phyloP scores from a whole-genome alignment of 2,797 vertebrate genomes.

The Eulemur rubriventer region DNA sequence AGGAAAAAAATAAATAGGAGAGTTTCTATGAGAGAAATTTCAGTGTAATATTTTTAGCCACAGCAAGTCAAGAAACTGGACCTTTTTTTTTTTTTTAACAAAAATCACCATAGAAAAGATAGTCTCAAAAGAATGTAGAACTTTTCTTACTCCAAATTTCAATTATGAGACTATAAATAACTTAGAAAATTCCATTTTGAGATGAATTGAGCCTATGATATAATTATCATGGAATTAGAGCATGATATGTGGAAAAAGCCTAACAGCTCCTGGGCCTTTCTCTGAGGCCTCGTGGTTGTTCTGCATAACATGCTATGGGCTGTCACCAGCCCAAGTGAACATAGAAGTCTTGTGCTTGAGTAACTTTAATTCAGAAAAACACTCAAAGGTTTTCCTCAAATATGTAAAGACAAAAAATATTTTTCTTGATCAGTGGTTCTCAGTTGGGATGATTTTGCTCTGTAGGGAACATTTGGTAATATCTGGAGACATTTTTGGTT shows the following conservation, averaged over 20 bases:
- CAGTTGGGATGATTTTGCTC: neutral
- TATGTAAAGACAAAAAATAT: neutral
- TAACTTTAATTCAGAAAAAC: neutral
- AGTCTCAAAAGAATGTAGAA: neutral
- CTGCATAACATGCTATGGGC: neutral
- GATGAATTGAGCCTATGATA: slow-evolving; percentile 7
- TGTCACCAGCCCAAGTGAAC: neutral
- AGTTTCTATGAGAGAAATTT: slow-evolving; percentile 49
- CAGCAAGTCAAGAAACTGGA: slow-evolving; percentile 32
- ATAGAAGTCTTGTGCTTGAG: neutral
- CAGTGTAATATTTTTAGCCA: slow-evolving; percentile 44
- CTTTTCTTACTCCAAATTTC: slow-evolving; percentile 29
- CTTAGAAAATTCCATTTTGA: slow-evolving; percentile 32
- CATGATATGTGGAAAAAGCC: neutral
- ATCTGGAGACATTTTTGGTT: neutral
- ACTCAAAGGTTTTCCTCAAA: neutral
- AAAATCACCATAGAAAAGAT: neutral
- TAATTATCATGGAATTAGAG: neutral
- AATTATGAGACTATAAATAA: neutral
- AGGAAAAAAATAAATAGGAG: slow-evolving; percentile 77
- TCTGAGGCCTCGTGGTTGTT: neutral
- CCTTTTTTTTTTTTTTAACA: neutral
- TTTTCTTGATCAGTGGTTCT: neutral
- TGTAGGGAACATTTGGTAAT: neutral
- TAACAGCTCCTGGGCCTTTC: neutral